A percentile compares a stretch with the other conserved stretches of the same genome.
These are phyloP conservation scores for Tachystola acroxantha DNA, from an alignment of 2,888 invertebrate genomes.

Conservation along the genomic window DNA sequence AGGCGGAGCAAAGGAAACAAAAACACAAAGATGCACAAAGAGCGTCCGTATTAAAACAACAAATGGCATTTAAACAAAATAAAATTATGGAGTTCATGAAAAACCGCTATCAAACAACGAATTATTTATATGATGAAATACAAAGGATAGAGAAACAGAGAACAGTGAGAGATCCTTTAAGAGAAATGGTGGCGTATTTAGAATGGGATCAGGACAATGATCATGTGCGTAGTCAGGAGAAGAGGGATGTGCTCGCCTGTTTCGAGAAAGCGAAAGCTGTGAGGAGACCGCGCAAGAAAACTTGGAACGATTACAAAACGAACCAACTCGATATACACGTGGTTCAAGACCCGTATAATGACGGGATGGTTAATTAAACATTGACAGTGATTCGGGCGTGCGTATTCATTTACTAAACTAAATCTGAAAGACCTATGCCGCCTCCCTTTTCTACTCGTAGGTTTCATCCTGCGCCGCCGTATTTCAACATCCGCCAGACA, in stretches of 20 bases:
- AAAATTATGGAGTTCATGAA: slow-evolving; percentile 26
- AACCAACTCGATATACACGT: slow-evolving; percentile 33
- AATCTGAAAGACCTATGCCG: too few species aligned
- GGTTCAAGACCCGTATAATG: slow-evolving; percentile 21
- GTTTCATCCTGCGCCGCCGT: too few species aligned
- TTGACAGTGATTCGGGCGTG: neutral
- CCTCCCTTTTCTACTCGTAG: too few species aligned
- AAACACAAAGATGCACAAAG: neutral
- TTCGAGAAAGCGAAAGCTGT: slow-evolving; percentile 11
- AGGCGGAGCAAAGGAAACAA: neutral
- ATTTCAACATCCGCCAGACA: too few species aligned
- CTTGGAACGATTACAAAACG: slow-evolving; percentile 8
- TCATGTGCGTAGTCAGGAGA: slow-evolving; percentile 8
- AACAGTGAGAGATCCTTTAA: slow-evolving; percentile 26
- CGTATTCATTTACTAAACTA: too few species aligned
- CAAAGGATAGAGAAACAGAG: slow-evolving; percentile 25
- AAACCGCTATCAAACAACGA: slow-evolving; percentile 20
- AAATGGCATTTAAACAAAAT: slow-evolving; percentile 16
- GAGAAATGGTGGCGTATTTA: slow-evolving; percentile 31
- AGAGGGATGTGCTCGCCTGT: slow-evolving; percentile 20
- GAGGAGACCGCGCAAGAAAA: neutral
- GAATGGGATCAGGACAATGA: slow-evolving; percentile 22
- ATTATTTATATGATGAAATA: slow-evolving; percentile 38
- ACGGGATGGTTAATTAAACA: neutral
- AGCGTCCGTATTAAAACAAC: neutral